These are phyloP conservation scores for Petrocephalus zakoni DNA, from an alignment of 2,113 vertebrate species.

Conservation along the genomic window DNA sequence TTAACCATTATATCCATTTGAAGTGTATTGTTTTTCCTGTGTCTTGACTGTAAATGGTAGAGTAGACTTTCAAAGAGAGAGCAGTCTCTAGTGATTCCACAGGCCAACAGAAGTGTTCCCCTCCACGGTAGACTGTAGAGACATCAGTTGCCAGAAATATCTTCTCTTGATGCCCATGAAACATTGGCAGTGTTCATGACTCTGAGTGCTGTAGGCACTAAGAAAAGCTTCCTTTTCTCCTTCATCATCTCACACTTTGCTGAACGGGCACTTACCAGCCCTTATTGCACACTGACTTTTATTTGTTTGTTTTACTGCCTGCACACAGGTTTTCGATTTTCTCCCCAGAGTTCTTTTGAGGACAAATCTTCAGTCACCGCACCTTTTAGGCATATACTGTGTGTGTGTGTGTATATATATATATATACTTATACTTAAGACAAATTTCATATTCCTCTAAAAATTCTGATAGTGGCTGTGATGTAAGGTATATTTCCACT, in stretches of 20 bases:
- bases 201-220: neutral
- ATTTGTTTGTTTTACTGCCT: conserved; percentile 14
- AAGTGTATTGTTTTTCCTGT: neutral
- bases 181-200: neutral
- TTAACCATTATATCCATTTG: neutral
- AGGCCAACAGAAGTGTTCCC: neutral
- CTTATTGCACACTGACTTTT: neutral
- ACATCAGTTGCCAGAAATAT: neutral
- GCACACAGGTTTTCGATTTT: neutral
- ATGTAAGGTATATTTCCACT: neutral
- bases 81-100: neutral
- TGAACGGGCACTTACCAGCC: neutral
- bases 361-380: neutral
- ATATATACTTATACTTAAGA: no score
- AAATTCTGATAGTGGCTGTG: neutral
- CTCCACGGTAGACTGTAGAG: neutral
- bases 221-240: neutral
- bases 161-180: neutral
- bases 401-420: no score
- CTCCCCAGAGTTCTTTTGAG: neutral
- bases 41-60: neutral
- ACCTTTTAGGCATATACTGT: neutral
- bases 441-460: neutral
- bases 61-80: neutral
- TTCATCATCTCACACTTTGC: neutral